phyloP scores from a whole-genome alignment of 2,113 vertebrate genomes.

The Oxygymnocypris stewartii region DNA sequence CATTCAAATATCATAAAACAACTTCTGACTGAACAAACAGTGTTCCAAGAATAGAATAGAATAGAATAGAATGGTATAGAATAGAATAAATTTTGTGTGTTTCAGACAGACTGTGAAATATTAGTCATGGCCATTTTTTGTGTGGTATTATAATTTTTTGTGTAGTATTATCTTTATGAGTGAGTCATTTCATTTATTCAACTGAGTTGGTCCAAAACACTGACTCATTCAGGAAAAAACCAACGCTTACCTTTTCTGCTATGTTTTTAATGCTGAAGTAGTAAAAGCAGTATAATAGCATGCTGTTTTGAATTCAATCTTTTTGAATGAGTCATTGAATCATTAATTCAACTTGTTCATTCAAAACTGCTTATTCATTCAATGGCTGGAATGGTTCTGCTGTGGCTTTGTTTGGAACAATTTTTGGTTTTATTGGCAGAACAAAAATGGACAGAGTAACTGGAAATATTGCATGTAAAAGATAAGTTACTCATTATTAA shows the following conservation, averaged over 20 bases:
- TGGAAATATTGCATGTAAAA: not conserved
- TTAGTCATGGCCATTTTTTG: not conserved
- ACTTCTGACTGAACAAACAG: not conserved
- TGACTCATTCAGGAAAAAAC: not conserved
- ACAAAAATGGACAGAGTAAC: not conserved
- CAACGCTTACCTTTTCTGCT: not conserved
- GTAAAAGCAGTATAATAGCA: not conserved
- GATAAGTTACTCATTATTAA: not conserved
- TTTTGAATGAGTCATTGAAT: not conserved
- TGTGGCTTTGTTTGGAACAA: not conserved
- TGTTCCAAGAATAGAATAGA: not conserved
- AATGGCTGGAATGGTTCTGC: not conserved
- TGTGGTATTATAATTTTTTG: no score
- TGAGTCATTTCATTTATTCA: not conserved
- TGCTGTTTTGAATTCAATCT: not conserved
- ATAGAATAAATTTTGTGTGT: not conserved
- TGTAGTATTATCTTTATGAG: not conserved
- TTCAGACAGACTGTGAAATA: not conserved
- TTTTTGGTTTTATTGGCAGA: not conserved
- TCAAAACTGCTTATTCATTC: not conserved
- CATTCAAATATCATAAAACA: not conserved
- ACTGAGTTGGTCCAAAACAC: not conserved
- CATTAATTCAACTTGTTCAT: not conserved
- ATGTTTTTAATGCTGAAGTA: not conserved
- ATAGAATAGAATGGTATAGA: not conserved